Conservation (phyloP, 2,888 invertebrate species). For the Ophonus ardosiacus region DNA sequence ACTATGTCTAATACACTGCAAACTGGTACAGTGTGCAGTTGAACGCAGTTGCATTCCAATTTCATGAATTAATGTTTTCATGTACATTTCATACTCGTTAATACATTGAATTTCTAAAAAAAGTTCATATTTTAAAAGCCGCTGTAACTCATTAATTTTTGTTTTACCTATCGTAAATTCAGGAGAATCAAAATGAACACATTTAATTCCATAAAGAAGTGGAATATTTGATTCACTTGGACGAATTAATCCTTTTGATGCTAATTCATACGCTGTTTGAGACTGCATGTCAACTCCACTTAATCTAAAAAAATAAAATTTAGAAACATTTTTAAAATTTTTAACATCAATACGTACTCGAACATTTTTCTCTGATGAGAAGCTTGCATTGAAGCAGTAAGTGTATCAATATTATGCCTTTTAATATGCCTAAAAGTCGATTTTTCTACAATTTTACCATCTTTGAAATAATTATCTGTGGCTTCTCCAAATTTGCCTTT, state of each 20-base stretch:
- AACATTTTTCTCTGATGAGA: conserved; percentile 92
- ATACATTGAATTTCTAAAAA: conserved; percentile 89
- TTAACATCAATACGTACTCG: conserved; percentile 79
- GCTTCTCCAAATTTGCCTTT: conserved; percentile 87
- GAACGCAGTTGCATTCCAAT: conserved; percentile 88
- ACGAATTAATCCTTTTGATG: conserved; percentile 87
- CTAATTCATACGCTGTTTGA: conserved; percentile 93
- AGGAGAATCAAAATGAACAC: conserved; percentile 89
- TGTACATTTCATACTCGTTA: conserved; percentile 89
- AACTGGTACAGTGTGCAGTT: conserved; percentile 87
- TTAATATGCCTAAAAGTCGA: conserved; percentile 85
- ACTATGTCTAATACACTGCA: conserved; percentile 91
- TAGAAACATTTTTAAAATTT: background rate
- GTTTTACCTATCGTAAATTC: conserved; percentile 88
- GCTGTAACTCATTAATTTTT: conserved; percentile 49
- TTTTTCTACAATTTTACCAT: conserved; percentile 84
- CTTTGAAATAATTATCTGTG: conserved; percentile 85
- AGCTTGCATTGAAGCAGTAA: conserved; percentile 89
- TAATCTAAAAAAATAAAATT: conserved; percentile 75
- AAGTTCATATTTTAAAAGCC: conserved; percentile 64
- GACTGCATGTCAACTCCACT: conserved; percentile 90
- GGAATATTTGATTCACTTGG: conserved; percentile 85
- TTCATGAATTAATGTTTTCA: conserved; percentile 89
- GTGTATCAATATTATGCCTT: conserved; percentile 82
- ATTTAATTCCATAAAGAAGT: conserved; percentile 90